Conservation (phyloP, 2,797 vertebrate genomes). For the Gobionotothen gibberifrons region DNA sequence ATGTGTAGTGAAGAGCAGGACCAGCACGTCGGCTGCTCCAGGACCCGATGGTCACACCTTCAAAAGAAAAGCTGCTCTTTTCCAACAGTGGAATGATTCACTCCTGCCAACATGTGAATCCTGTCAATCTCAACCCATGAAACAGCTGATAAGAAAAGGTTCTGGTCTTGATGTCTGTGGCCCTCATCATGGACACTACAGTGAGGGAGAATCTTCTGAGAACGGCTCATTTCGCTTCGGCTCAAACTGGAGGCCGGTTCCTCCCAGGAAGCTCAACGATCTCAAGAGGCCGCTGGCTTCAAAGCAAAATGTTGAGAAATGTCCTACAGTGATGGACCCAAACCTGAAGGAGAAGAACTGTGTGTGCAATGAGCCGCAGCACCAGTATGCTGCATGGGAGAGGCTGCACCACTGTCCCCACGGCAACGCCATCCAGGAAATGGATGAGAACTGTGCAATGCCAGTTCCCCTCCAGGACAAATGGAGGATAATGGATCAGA, state of each 20-base stretch:
- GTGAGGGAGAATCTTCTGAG: conserved; percentile 70
- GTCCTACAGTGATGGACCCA: conserved; percentile 29
- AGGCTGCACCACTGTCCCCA: conserved; percentile 49
- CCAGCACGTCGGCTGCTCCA: conserved; percentile 25
- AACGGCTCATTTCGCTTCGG: conserved; percentile 47
- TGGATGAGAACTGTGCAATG: conserved; percentile 62
- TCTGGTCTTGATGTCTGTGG: conserved; percentile 21
- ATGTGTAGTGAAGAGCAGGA: conserved; percentile 66
- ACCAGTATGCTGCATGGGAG: conserved; percentile 38
- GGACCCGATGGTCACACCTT: conserved; percentile 16
- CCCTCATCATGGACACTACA: conserved; percentile 41
- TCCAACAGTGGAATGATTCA: conserved; percentile 59
- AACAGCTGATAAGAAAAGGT: conserved; percentile 30
- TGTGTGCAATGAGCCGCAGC: conserved; percentile 51
- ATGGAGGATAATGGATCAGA: conserved; percentile 56
- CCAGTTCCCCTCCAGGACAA: conserved; percentile 42
- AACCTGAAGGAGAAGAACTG: conserved; percentile 72
- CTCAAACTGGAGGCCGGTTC: conserved; percentile 30
- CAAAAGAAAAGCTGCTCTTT: conserved; percentile 59
- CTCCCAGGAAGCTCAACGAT: conserved; percentile 13
- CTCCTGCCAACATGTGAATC: conserved; percentile 60
- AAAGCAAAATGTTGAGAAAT: conserved; percentile 64
- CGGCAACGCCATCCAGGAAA: conserved; percentile 53
- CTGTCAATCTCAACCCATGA: conserved; percentile 65
- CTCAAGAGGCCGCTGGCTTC: conserved; percentile 47